Evolutionary conservation across 2,113 vertebrate genomes (phyloP).

Genomic region (Embiotoca jacksoni): DNA sequence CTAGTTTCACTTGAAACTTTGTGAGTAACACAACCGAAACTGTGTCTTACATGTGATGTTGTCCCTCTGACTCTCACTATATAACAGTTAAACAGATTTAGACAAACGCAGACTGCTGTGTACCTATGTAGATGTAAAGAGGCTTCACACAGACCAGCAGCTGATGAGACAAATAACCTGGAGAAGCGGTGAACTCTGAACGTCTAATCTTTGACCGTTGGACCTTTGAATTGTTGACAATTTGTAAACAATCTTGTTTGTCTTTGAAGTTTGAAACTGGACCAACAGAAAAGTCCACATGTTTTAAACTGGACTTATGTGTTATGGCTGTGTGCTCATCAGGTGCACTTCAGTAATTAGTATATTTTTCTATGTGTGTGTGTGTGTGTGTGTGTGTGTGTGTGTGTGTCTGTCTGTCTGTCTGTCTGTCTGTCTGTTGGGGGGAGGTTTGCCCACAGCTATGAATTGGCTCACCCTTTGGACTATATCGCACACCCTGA

Average conservation of each 20-base stretch:
- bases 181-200: neutral
- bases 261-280: slow-evolving; percentile 20
- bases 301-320: slow-evolving; percentile 12
- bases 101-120: slow-evolving; percentile 27
- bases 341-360: neutral
- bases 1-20: slow-evolving; percentile 46
- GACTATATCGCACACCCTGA: neutral
- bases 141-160: neutral
- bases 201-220: slow-evolving; percentile 49
- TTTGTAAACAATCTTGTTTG: slow-evolving; percentile 33
- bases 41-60: neutral
- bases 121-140: neutral
- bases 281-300: neutral
- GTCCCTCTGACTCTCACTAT: neutral
- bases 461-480: neutral
- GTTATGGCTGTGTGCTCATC: neutral
- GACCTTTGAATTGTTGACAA: slow-evolving; percentile 53
- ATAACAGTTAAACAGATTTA: neutral
- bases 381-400: neutral
- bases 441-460: neutral
- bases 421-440: neutral
- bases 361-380: neutral
- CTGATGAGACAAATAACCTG: slow-evolving; percentile 11
- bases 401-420: slow-evolving; percentile 2
- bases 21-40: neutral